Evolutionary conservation across 1,140 invertebrate genomes (phyloP).

Genomic region (Asbolus verrucosus): DNA sequence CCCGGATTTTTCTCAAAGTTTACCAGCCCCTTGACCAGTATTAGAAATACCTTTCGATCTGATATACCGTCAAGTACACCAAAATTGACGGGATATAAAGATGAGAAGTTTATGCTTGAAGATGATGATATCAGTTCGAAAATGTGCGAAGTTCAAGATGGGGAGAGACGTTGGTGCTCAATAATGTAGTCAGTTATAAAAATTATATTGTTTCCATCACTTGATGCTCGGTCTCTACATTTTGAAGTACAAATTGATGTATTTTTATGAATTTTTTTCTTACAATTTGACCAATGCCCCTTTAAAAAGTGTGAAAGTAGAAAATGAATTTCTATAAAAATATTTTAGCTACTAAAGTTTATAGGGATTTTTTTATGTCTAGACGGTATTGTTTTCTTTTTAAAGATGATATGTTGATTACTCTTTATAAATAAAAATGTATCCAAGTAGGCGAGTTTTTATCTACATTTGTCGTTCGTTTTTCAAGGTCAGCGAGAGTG

Average conservation of each 20-base stretch:
- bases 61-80: constrained; percentile 60
- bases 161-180: constrained; percentile 55
- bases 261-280: not conserved
- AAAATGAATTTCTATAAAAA: no score
- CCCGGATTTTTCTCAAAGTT: constrained; percentile 58
- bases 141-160: constrained; percentile 33
- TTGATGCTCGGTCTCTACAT: no score
- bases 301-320: no score
- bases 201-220: no score
- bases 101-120: constrained; percentile 51
- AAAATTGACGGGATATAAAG: constrained; percentile 60
- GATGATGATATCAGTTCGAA: constrained; percentile 44
- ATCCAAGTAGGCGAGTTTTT: not conserved
- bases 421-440: constrained; percentile 11
- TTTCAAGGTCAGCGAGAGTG: no score
- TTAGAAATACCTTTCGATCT: constrained; percentile 53
- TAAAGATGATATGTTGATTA: constrained; percentile 6
- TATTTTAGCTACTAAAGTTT: no score
- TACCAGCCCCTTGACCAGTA: constrained; percentile 57
- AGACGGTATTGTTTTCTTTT: not conserved
- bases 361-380: no score
- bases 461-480: no score
- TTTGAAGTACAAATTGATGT: constrained; percentile 17
- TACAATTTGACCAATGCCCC: not conserved
- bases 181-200: no score